Conservation (phyloP, 2,888 invertebrate genomes). For the Epirrhoe alternata region DNA sequence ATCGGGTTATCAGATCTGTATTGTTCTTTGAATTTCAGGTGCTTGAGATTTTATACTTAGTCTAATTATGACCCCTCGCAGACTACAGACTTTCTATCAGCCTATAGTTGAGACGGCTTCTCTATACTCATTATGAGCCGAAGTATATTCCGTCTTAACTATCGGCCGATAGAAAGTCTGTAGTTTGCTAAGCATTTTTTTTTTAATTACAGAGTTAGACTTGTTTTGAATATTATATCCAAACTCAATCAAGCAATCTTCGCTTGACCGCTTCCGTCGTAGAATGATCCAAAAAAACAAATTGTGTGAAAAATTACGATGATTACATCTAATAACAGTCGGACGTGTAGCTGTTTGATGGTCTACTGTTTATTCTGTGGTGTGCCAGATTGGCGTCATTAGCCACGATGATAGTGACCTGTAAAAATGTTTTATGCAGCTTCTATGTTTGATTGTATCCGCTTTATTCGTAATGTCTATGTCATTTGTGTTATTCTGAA, state of each 20-base stretch:
- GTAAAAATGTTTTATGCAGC: slow-evolving; percentile 69
- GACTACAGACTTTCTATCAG: no score
- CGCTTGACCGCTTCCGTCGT: slow-evolving; percentile 45
- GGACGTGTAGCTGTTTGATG: slow-evolving; percentile 72
- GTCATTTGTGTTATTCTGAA: neutral
- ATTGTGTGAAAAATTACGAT: slow-evolving; percentile 85
- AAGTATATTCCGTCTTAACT: no score
- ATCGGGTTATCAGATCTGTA: neutral
- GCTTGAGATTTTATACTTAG: no score
- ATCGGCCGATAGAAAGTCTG: no score
- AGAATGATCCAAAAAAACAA: slow-evolving; percentile 75
- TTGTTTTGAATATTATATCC: neutral
- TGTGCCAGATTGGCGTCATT: slow-evolving; percentile 78
- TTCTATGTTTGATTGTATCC: slow-evolving; percentile 36
- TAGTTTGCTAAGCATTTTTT: no score
- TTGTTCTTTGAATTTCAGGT: neutral
- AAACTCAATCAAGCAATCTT: slow-evolving; percentile 10
- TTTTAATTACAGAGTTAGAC: neutral
- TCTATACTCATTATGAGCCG: no score
- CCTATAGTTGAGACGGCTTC: no score
- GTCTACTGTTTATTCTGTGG: slow-evolving; percentile 24
- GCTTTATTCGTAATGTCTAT: slow-evolving; percentile 18
- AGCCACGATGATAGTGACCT: slow-evolving; percentile 78
- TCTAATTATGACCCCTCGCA: no score
- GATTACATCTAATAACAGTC: slow-evolving; percentile 81